A percentile compares a stretch with the other conserved stretches of the same genome.
These are phyloP conservation scores for Oncopeltus fasciatus DNA, from an alignment of 1,140 invertebrate genomes.

Conservation along the genomic window DNA sequence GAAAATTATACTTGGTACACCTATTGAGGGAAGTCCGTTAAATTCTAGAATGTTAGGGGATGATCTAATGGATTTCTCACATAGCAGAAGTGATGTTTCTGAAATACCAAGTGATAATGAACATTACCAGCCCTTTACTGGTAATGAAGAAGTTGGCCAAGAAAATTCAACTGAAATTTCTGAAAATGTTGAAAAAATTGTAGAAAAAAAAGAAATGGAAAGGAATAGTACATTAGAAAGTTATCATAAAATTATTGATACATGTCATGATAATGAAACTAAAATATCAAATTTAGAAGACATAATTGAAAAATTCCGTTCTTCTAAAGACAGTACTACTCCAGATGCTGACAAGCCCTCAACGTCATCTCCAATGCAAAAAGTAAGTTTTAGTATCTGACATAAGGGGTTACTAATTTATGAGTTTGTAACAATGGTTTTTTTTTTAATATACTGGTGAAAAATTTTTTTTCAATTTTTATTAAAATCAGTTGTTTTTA, in stretches of 20 bases:
- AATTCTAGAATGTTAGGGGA: conserved; percentile 17
- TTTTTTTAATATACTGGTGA: too few relatives aligned
- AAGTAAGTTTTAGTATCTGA: too few relatives aligned
- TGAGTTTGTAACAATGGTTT: too few relatives aligned
- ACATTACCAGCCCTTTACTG: too few relatives aligned
- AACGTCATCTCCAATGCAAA: too few relatives aligned
- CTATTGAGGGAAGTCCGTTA: conserved; percentile 21
- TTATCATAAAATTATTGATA: conserved; percentile 32
- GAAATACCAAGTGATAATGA: neutral
- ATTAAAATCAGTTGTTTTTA: too few relatives aligned
- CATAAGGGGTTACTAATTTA: too few relatives aligned
- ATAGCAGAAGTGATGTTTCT: neutral
- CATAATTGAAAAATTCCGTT: conserved; percentile 40
- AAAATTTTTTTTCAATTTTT: too few relatives aligned
- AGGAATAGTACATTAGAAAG: conserved; percentile 26
- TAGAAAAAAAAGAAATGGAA: conserved; percentile 27
- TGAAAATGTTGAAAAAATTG: conserved; percentile 19
- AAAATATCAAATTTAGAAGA: conserved; percentile 44
- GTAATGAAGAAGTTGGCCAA: neutral
- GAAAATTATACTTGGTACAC: conserved; percentile 39
- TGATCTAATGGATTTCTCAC: conserved; percentile 8
- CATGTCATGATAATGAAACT: conserved; percentile 15
- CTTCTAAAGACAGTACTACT: too few relatives aligned
- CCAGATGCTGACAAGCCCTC: too few relatives aligned
- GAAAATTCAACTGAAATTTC: too few relatives aligned